Evolutionary conservation across 2,888 invertebrate species (phyloP).

Genomic region (Dascillus cervinus): DNA sequence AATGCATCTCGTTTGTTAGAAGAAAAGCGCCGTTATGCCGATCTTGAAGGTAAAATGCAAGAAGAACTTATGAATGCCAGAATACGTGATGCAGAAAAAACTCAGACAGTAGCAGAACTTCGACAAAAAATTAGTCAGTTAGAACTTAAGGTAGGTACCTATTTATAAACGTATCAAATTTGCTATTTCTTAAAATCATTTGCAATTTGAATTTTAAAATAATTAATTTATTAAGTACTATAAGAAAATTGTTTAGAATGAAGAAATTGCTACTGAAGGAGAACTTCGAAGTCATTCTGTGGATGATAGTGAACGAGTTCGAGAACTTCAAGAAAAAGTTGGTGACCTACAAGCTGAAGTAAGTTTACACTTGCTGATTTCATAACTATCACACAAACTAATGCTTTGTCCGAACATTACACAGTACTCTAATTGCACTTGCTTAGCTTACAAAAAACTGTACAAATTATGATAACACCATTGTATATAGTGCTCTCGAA

Average conservation of each 20-base stretch:
- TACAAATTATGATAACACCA: no score
- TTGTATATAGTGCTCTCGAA: no score
- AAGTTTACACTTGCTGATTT: conserved; percentile 28
- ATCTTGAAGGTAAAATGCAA: conserved; percentile 62
- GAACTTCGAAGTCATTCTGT: conserved; percentile 75
- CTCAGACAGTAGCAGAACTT: conserved; percentile 88
- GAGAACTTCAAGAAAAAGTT: conserved; percentile 87
- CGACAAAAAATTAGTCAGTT: conserved; percentile 89
- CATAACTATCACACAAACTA: neutral
- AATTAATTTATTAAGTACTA: conserved; percentile 2
- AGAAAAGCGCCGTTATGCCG: conserved; percentile 69
- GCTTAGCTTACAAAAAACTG: conserved; percentile 8
- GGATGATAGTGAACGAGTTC: conserved; percentile 77
- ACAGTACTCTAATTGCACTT: no score
- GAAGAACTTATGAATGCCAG: conserved; percentile 91
- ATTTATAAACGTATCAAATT: conserved; percentile 1
- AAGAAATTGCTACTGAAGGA: conserved; percentile 89
- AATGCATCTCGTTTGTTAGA: conserved; percentile 72
- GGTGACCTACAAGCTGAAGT: conserved; percentile 93
- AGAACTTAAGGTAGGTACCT: conserved; percentile 69
- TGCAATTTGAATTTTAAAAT: conserved; percentile 1
- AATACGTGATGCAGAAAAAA: conserved; percentile 90
- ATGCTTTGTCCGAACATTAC: neutral
- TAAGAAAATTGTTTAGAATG: conserved; percentile 56
- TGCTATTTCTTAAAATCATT: conserved; percentile 2